These are phyloP conservation scores for Poeciliopsis prolifica DNA, from an alignment of 2,113 vertebrate genomes.

Conservation along the genomic window DNA sequence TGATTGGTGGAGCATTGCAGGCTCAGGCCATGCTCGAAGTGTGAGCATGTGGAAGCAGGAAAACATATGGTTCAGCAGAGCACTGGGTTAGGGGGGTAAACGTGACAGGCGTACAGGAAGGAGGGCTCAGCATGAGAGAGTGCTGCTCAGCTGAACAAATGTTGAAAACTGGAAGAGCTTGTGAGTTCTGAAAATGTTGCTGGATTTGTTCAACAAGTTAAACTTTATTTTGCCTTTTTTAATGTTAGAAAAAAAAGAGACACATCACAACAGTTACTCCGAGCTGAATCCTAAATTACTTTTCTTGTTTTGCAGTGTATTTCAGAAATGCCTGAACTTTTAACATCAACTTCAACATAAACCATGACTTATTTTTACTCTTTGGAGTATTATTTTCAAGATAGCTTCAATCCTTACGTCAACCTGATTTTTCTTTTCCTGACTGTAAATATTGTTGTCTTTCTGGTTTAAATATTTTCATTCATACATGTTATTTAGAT, in stretches of 20 bases:
- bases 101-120: background rate
- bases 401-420: background rate
- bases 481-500: too few relatives aligned
- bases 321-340: too few relatives aligned
- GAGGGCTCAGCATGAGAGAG: background rate
- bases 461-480: background rate
- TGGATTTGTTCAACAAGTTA: too few relatives aligned
- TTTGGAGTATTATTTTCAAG: background rate
- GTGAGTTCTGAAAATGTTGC: background rate
- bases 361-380: too few relatives aligned
- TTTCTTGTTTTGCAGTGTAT: too few relatives aligned
- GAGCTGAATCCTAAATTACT: too few relatives aligned
- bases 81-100: slow-evolving; percentile 53
- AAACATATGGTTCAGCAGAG: slow-evolving; percentile 64
- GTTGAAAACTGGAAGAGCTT: too few relatives aligned
- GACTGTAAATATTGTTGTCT: background rate
- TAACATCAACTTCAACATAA: too few relatives aligned
- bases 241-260: too few relatives aligned
- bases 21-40: slow-evolving; percentile 54
- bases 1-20: slow-evolving; percentile 50
- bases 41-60: slow-evolving; percentile 52
- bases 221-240: too few relatives aligned
- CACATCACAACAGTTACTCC: too few relatives aligned
- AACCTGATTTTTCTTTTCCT: background rate
- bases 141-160: background rate